Percentiles rank a stretch among this genome's conserved stretches.
Evolutionary conservation across 2,888 invertebrate species (phyloP).

Genomic region (Trichogramma dendrolimi): DNA sequence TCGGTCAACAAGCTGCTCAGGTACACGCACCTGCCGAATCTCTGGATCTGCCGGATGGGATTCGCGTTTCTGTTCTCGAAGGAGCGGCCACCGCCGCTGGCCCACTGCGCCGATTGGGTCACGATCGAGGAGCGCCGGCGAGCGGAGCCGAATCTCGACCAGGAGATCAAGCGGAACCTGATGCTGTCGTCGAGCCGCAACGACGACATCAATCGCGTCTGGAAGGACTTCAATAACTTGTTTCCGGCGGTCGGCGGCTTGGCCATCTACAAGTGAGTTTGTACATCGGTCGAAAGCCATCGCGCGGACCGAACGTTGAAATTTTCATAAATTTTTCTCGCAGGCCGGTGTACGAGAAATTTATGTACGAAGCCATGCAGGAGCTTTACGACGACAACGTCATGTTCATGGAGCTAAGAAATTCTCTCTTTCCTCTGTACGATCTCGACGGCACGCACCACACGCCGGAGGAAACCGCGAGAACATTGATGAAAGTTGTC

Average conservation of each 20-base stretch:
- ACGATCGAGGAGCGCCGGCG: constrained; percentile 34
- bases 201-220: constrained; percentile 3
- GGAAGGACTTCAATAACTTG: constrained; percentile 23
- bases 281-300: not conserved
- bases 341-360: constrained; percentile 63
- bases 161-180: constrained; percentile 33
- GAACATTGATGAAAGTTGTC: constrained; percentile 44
- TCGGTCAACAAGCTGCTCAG: constrained; percentile 61
- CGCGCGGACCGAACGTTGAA: not conserved
- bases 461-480: constrained; percentile 56
- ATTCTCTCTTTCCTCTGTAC: constrained; percentile 61
- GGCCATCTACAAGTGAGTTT: not conserved
- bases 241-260: constrained; percentile 4
- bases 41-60: constrained; percentile 55
- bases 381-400: constrained; percentile 65
- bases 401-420: constrained; percentile 66
- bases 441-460: constrained; percentile 62
- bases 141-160: constrained; percentile 34
- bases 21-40: constrained; percentile 60
- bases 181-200: not conserved
- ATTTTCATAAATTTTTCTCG: constrained; percentile 12
- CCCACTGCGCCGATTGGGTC: constrained; percentile 34
- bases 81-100: not conserved
- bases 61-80: constrained; percentile 16
- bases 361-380: constrained; percentile 61